Conservation (phyloP, 1,140 invertebrate genomes). For the Drosophila melanica region DNA sequence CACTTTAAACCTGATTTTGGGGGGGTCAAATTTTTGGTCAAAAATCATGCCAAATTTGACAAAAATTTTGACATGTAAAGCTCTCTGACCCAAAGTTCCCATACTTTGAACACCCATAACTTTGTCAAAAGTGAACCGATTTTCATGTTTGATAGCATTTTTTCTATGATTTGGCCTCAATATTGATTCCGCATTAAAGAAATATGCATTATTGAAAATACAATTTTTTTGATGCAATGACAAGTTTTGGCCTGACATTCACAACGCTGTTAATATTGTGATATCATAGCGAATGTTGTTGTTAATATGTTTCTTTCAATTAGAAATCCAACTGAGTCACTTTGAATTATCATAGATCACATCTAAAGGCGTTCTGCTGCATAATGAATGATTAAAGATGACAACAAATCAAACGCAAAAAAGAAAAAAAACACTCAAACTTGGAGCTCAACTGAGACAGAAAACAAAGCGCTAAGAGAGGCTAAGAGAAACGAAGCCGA, state of each 20-base stretch:
- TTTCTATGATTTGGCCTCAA: too few relatives aligned
- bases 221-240: too few relatives aligned
- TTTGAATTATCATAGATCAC: conserved; percentile 3
- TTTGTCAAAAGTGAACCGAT: too few relatives aligned
- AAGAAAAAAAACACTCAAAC: conserved; percentile 1
- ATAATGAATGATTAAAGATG: conserved; percentile 30
- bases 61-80: too few relatives aligned
- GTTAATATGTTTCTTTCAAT: background rate
- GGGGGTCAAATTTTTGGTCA: too few relatives aligned
- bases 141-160: too few relatives aligned
- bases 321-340: conserved; percentile 5
- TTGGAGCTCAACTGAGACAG: conserved; percentile 12
- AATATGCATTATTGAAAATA: too few relatives aligned
- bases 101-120: too few relatives aligned
- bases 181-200: too few relatives aligned
- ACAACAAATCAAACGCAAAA: conserved; percentile 10
- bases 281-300: background rate
- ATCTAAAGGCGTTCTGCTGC: background rate
- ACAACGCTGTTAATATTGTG: background rate
- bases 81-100: too few relatives aligned
- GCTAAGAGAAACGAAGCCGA: conserved; percentile 26
- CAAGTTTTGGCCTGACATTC: background rate
- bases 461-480: conserved; percentile 31
- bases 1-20: too few relatives aligned
- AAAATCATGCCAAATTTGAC: too few relatives aligned